These are phyloP conservation scores for Ephestia elutella DNA, from an alignment of 1,140 invertebrate species.

Conservation along the genomic window DNA sequence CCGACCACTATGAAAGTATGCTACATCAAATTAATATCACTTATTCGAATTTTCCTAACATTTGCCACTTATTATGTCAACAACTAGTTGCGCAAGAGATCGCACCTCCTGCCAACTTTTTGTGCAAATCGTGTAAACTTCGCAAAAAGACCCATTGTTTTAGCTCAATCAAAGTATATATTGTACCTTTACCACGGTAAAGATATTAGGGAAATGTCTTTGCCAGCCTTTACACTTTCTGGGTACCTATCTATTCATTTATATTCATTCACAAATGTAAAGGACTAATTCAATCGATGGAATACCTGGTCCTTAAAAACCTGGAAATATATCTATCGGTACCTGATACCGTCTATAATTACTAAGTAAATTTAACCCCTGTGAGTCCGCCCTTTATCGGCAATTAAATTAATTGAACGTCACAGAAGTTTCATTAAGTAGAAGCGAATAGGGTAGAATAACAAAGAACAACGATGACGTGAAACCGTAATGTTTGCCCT, in stretches of 20 bases:
- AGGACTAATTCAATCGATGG: too few species aligned
- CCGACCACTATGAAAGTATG: conserved; percentile 57
- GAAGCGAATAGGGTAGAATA: conserved; percentile 26
- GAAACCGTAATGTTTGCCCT: conserved; percentile 22
- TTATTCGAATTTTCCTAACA: conserved; percentile 45
- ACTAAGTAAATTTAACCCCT: conserved; percentile 2
- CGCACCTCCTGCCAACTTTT: background rate
- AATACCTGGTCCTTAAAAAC: too few species aligned
- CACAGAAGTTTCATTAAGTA: conserved; percentile 33
- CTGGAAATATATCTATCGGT: background rate
- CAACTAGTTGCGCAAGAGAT: conserved; percentile 12
- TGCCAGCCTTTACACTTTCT: too few species aligned
- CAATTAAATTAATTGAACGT: conserved; percentile 34
- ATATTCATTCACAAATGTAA: too few species aligned
- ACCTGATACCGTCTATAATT: conserved; percentile 1
- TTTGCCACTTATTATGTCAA: conserved; percentile 49
- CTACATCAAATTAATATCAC: conserved; percentile 54
- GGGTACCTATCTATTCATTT: too few species aligned
- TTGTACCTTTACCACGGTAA: too few species aligned
- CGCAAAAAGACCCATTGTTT: background rate
- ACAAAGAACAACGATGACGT: conserved; percentile 29
- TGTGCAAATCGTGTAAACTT: conserved; percentile 7
- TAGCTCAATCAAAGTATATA: too few species aligned
- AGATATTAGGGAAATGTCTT: too few species aligned
- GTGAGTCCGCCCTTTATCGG: conserved; percentile 18